Evolutionary conservation across 2,888 invertebrate species (phyloP).

Genomic region (Parochlus steinenii): DNA sequence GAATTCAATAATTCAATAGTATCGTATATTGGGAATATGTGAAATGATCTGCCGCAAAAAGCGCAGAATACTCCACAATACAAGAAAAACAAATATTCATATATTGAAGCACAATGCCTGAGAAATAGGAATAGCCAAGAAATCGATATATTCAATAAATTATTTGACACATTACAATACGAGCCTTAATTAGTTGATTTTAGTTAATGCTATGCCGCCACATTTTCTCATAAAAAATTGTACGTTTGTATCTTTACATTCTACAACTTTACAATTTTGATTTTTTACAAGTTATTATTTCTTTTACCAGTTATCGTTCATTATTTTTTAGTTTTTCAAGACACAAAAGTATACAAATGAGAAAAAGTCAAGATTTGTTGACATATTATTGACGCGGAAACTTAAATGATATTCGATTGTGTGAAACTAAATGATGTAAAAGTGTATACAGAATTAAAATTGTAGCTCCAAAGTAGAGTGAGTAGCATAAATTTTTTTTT

Average conservation of each 20-base stretch:
- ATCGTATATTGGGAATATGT: too few species aligned
- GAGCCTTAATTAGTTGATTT: slow-evolving; percentile 11
- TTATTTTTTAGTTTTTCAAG: not conserved
- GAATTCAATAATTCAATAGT: too few species aligned
- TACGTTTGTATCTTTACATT: not conserved
- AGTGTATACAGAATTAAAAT: too few species aligned
- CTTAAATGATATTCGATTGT: not conserved
- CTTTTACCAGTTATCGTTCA: not conserved
- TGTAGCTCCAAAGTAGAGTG: too few species aligned
- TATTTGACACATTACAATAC: slow-evolving; percentile 13
- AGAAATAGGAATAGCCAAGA: too few species aligned
- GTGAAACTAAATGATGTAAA: not conserved
- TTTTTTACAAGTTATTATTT: not conserved
- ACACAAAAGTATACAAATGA: not conserved
- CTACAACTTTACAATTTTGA: not conserved
- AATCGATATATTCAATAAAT: slow-evolving; percentile 12
- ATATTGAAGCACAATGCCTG: too few species aligned
- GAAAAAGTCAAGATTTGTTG: not conserved
- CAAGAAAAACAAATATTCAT: too few species aligned
- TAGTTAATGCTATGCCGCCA: too few species aligned
- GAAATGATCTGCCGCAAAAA: too few species aligned
- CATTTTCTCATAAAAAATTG: too few species aligned
- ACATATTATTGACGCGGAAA: slow-evolving; percentile 4
- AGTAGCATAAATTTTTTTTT: slow-evolving; percentile 1
- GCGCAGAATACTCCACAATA: too few species aligned